phyloP scores from a whole-genome alignment of 2,113 vertebrate species.

The Ancistrus triradiatus region DNA sequence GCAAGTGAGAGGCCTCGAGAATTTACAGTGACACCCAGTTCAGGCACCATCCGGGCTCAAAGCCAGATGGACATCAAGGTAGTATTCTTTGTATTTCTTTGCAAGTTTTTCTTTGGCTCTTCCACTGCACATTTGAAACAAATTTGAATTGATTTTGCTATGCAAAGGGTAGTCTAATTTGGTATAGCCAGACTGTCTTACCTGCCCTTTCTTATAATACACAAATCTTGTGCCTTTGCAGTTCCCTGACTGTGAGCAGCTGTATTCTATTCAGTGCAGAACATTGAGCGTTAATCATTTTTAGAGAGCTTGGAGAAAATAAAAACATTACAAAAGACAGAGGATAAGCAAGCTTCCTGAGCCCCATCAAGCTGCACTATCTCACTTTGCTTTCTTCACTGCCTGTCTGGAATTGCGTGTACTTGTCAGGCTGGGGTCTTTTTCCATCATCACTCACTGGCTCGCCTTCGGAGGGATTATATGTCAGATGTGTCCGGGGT shows the following conservation, averaged over 20 bases:
- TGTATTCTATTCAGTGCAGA: not conserved
- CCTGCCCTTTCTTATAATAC: conserved; percentile 23
- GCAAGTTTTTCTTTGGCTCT: not conserved
- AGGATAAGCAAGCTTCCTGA: too few species aligned
- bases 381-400: conserved; percentile 5
- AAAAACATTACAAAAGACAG: not conserved
- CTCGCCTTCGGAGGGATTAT: conserved; percentile 37
- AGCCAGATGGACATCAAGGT: conserved; percentile 70
- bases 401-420: conserved; percentile 18
- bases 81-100: conserved; percentile 20
- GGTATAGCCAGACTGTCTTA: not conserved
- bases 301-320: too few species aligned
- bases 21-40: conserved; percentile 69
- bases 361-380: conserved; percentile 24
- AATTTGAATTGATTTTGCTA: conserved; percentile 44
- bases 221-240: not conserved
- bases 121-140: conserved; percentile 14
- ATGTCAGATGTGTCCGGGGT: conserved; percentile 34
- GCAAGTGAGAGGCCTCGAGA: conserved; percentile 58
- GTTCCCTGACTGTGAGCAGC: not conserved
- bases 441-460: conserved; percentile 41
- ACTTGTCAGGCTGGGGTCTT: conserved; percentile 40
- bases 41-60: conserved; percentile 62
- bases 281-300: too few species aligned
- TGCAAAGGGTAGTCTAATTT: conserved; percentile 20